These are phyloP conservation scores for Gryllus bimaculatus DNA, from an alignment of 1,140 invertebrate species.

Conservation along the genomic window DNA sequence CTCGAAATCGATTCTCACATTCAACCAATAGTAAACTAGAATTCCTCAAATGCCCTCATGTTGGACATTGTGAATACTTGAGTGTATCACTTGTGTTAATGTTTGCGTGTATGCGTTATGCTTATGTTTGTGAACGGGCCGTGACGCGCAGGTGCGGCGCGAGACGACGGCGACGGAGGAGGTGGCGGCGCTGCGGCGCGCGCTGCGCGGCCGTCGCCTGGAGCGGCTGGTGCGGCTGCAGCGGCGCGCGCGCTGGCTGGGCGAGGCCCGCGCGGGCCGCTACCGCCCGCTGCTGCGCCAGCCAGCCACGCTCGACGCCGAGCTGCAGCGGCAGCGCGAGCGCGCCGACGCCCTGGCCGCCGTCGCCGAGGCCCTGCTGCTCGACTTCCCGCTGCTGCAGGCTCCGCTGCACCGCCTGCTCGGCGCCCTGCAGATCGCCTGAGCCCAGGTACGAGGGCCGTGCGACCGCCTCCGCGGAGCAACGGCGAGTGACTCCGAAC, in stretches of 20 bases:
- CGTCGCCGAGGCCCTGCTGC: slow-evolving; percentile 41
- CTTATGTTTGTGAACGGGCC: no score
- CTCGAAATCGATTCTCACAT: no score
- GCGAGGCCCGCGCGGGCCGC: slow-evolving; percentile 38
- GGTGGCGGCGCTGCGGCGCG: no score
- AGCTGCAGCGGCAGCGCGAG: slow-evolving; percentile 39
- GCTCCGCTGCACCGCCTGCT: slow-evolving; percentile 30
- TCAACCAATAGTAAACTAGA: no score
- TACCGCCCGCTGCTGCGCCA: slow-evolving; percentile 40
- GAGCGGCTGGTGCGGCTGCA: slow-evolving; percentile 37
- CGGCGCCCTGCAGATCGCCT: background rate
- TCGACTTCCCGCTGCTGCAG: slow-evolving; percentile 46
- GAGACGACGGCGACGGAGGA: background rate
- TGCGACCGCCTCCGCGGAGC: background rate
- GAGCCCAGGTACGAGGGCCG: no score
- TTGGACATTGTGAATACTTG: no score
- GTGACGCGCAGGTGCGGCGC: no score
- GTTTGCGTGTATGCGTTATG: no score
- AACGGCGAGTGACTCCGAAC: no score
- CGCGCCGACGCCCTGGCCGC: slow-evolving; percentile 40
- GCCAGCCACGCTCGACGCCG: slow-evolving; percentile 36
- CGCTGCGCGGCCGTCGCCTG: background rate
- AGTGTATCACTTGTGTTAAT: no score
- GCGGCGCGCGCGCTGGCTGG: slow-evolving; percentile 42
- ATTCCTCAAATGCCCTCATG: no score